These are phyloP conservation scores for Pterophyllum scalare DNA, from an alignment of 2,113 vertebrate species.

Conservation along the genomic window DNA sequence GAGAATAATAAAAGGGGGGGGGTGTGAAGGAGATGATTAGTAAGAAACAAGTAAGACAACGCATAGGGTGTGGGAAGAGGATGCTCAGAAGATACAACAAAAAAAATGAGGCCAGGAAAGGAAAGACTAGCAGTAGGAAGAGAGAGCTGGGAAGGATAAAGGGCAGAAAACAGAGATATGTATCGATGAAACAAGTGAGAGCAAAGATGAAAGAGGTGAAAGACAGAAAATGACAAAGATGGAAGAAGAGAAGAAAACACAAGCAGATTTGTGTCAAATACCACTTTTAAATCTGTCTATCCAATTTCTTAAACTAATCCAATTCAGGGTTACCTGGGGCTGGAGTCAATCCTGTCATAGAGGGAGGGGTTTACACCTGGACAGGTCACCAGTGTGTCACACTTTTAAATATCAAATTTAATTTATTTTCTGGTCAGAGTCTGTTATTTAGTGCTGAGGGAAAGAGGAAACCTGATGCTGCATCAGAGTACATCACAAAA, in stretches of 20 bases:
- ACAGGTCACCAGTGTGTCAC: background rate
- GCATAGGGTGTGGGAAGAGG: background rate
- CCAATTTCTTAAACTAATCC: background rate
- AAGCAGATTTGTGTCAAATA: background rate
- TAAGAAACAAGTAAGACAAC: background rate
- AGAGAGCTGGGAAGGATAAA: too few species aligned
- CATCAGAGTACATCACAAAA: background rate
- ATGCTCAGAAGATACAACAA: background rate
- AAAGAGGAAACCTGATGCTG: background rate
- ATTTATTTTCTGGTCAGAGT: background rate
- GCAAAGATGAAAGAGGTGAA: background rate
- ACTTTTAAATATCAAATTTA: background rate
- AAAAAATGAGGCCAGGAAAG: background rate
- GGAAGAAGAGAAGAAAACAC: too few species aligned
- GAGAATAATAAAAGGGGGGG: constrained; percentile 4
- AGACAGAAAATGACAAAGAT: background rate
- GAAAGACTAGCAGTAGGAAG: background rate
- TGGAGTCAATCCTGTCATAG: background rate
- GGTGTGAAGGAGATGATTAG: background rate
- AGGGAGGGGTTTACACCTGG: background rate
- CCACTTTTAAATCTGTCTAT: background rate
- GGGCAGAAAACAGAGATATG: background rate
- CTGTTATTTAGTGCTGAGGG: background rate
- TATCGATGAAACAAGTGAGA: background rate
- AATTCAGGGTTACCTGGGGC: background rate